Evolutionary conservation across 2,888 invertebrate species (phyloP), one percentile per base, ranked within the genome.

Genomic region (Muschampia plurimacula): DNA sequence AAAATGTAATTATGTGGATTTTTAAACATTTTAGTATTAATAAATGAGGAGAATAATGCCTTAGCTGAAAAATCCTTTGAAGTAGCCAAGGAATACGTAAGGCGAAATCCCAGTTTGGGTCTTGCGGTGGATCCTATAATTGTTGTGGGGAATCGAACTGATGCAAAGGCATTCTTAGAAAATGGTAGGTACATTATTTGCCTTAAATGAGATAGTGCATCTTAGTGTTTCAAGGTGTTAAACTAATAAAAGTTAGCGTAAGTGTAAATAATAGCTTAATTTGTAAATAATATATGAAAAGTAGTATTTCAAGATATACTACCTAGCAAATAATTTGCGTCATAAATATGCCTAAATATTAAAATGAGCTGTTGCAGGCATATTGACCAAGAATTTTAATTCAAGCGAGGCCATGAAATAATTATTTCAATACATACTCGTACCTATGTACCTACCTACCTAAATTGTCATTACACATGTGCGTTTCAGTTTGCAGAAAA

Each of bases 31-130:
- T 63, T 85, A 97, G 97, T 97, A 84, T 95, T 96, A 81, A 96
- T 97, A 67, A 97, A 97, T 82, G 97, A 97, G 86, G 96, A 96
- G 83, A 96, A 95, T 73, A 97, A 97, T 84, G 95, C 96, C 65
- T 93, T 96, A 39, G 97, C 97, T 4, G 96, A 96, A 77, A 96
- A 96, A 85, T 95, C 97, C 2, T 95, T 97, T 66, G 96, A 96
- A 79, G 96, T 96, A 28, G 97, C 96, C 1, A 93, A 96, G 75
- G 96, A 96, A 72, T 97, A 96, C 85, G 94, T 97, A 13, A 95
- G 96, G 79, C 95, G 96, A 74, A 97, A 96, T 84, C 95, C 96
- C 5, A 95, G 95, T 81, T 91, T 97, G 74, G 96, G 96, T 1
- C 87, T 97, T 8, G 95, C 95, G 52, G 94, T 95, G 73, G 96